phyloP scores from a whole-genome alignment of 2,888 invertebrate genomes.

The Clitarchus hookeri region DNA sequence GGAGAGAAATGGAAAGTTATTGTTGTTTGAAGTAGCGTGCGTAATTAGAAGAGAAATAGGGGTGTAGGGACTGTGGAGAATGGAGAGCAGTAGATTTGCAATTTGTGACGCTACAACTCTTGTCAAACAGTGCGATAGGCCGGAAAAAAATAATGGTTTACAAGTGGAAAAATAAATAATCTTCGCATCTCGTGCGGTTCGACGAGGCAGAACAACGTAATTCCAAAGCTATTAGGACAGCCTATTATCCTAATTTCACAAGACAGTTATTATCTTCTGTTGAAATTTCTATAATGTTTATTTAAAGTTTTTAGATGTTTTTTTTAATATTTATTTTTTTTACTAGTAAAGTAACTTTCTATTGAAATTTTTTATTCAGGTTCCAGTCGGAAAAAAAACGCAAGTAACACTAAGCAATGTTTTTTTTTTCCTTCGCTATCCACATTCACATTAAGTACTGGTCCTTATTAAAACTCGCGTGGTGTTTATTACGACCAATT shows the following conservation, averaged over 20 bases:
- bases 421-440: too few relatives aligned
- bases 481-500: too few relatives aligned
- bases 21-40: conserved; percentile 6
- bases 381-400: too few relatives aligned
- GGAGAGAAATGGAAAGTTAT: not conserved
- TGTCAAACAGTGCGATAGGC: not conserved
- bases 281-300: not conserved
- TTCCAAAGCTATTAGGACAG: not conserved
- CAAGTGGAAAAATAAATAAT: not conserved
- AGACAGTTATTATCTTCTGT: not conserved
- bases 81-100: not conserved
- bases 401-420: too few relatives aligned
- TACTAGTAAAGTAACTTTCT: too few relatives aligned
- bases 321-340: too few relatives aligned
- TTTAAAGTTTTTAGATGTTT: not conserved
- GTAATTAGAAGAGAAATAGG: not conserved
- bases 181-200: not conserved
- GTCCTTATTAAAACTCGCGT: too few relatives aligned
- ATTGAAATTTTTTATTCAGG: too few relatives aligned
- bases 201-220: not conserved
- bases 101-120: not conserved
- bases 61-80: not conserved
- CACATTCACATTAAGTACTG: too few relatives aligned
- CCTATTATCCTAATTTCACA: not conserved
- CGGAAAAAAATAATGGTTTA: not conserved